phyloP scores from a whole-genome alignment of 2,113 vertebrate genomes.

The Nymphicus hollandicus region DNA sequence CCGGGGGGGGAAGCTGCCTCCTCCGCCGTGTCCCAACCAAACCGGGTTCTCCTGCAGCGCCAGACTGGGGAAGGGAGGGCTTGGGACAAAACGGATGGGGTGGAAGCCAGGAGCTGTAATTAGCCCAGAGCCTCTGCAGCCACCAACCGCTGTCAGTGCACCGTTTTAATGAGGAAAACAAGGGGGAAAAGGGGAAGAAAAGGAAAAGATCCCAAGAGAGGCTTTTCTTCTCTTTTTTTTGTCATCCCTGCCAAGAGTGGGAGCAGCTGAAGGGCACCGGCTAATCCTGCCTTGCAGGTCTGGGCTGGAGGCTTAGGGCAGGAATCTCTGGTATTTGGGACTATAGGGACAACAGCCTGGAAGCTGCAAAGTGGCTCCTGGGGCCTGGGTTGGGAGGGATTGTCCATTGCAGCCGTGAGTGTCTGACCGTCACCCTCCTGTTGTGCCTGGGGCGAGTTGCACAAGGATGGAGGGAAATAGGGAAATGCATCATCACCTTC shows the following conservation, averaged over 20 bases:
- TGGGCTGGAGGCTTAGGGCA: background rate
- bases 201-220: background rate
- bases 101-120: background rate
- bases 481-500: background rate
- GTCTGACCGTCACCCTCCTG: background rate
- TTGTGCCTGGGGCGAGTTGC: background rate
- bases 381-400: background rate
- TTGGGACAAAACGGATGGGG: background rate
- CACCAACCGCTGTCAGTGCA: background rate
- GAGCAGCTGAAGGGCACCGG: conserved; percentile 23
- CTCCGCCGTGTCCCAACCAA: background rate
- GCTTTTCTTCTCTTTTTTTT: background rate
- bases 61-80: background rate
- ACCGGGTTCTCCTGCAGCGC: background rate
- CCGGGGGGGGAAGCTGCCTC: background rate
- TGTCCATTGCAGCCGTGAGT: background rate
- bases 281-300: conserved; percentile 49
- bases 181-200: background rate
- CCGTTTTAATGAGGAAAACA: background rate
- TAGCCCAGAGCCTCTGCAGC: background rate
- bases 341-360: background rate
- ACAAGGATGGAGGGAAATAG: background rate
- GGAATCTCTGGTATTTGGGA: conserved; percentile 57
- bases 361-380: background rate
- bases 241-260: background rate